Base-by-base conservation (phyloP, 2,888 invertebrate genomes). In the Drosophila neonasuta region DNA sequence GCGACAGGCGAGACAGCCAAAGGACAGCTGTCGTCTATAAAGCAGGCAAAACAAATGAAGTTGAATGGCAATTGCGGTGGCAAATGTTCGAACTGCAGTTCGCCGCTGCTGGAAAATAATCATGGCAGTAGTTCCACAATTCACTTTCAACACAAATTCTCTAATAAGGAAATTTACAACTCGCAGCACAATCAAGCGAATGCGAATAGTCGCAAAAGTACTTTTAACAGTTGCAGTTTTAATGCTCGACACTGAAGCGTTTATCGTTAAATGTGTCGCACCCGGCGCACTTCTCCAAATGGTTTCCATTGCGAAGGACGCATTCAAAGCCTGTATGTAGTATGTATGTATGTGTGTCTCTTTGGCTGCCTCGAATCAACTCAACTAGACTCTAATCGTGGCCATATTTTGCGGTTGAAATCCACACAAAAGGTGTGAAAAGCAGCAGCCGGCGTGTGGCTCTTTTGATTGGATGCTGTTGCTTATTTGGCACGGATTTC, bases 401-500 rank as follows among this genome's bases (percentile, higher is more conserved):
- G 65, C 58, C 64, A 68, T 74, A 74, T 77, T 72, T 77, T 72
- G 77, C 61, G 77, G 78, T 69, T 75, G 51, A 69, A 46, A 63
- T 62, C 44, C 63, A 64, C 71, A 66, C 74, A 77, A 68, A 78
- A 72, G 72, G 75, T 75, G 78, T 75, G 69, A 78, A 77, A 60
- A 73, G 46, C 54, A 59, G 68, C 61, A 64, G 75, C 60, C 44
- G 63, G 57, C 66, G 41, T 59, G 72, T 29, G 55, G 60, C 71
- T 50, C 74, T 75, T 68, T 75, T 75, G 68, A 68, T 74, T 74
- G 60, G 74, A 68, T 68, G 72, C 72, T 72, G 72, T 75, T 72
- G 67, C 75, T 71, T 78, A 67, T 75, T 77, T 77, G 77, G 72
- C 78, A 78, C 78, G 75, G 75, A 77, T 77, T 77, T 72, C 72